phyloP scores from a whole-genome alignment of 2,888 invertebrate genomes.

The Chelonus formosanus region DNA sequence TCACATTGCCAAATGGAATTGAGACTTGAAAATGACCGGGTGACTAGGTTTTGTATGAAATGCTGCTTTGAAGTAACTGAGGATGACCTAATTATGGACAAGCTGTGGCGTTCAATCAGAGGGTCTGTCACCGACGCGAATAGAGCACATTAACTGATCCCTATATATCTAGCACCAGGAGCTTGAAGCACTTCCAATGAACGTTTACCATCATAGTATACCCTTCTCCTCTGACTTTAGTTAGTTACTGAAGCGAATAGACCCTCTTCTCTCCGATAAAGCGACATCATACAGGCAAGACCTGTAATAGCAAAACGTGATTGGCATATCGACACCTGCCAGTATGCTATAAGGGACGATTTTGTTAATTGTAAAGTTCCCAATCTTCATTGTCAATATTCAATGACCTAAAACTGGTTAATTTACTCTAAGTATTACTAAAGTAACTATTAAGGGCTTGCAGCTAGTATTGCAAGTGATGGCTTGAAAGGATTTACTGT shows the following conservation, averaged over 20 bases:
- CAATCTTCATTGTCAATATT: conserved; percentile 38
- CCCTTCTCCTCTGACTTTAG: conserved; percentile 12
- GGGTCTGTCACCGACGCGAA: conserved; percentile 37
- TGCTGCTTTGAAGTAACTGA: conserved; percentile 26
- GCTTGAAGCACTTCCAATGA: conserved; percentile 7
- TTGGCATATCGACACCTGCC: conserved; percentile 57
- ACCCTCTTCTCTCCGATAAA: conserved; percentile 38
- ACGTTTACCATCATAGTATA: conserved; percentile 6
- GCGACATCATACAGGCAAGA: conserved; percentile 36
- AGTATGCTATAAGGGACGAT: conserved; percentile 40
- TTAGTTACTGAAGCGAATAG: conserved; percentile 32
- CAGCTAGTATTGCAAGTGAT: too few relatives aligned
- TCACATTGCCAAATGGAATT: conserved; percentile 19
- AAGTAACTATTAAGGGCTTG: too few relatives aligned
- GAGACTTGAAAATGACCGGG: conserved; percentile 24
- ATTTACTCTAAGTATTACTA: conserved; percentile 1
- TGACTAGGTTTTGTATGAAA: conserved; percentile 16
- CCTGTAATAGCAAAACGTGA: conserved; percentile 49
- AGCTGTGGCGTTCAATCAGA: conserved; percentile 39
- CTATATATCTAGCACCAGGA: conserved; percentile 1
- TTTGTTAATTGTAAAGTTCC: conserved; percentile 46
- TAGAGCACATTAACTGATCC: conserved; percentile 40
- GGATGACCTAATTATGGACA: conserved; percentile 54
- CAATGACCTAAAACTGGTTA: conserved; percentile 34
- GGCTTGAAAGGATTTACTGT: too few relatives aligned